Percentiles rank a stretch among this genome's conserved stretches.
These are phyloP conservation scores for Sceliomorpha sp. DNA, from an alignment of 2,888 invertebrate species.

Conservation along the genomic window DNA sequence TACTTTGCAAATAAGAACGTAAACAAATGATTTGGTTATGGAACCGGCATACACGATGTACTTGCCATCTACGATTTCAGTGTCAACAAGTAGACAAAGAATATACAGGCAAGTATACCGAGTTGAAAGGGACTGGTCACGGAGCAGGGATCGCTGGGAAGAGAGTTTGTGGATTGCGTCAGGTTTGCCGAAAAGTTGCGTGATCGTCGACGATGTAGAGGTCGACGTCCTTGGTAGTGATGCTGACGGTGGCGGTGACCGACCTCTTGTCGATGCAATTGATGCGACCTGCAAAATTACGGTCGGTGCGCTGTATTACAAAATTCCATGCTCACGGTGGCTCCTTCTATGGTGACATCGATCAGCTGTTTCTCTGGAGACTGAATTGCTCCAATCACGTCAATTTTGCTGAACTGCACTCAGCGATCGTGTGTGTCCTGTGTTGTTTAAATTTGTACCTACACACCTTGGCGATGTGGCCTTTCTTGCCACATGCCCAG, in stretches of 20 bases:
- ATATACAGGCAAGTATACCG: too few species aligned
- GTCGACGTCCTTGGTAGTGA: too few species aligned
- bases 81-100: too few species aligned
- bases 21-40: too few species aligned
- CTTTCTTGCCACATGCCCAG: slow-evolving; percentile 4
- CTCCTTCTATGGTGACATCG: slow-evolving; percentile 12
- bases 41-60: too few species aligned
- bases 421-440: background rate
- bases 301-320: too few species aligned
- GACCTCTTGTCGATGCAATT: slow-evolving; percentile 17
- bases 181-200: background rate
- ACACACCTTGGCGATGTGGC: too few species aligned
- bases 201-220: too few species aligned
- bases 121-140: too few species aligned
- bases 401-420: slow-evolving; percentile 3
- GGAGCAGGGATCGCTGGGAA: background rate
- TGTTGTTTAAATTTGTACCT: background rate
- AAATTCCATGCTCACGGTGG: slow-evolving; percentile 21
- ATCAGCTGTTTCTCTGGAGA: slow-evolving; percentile 3
- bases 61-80: too few species aligned
- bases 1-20: too few species aligned
- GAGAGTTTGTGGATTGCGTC: background rate
- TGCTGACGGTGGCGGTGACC: too few species aligned
- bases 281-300: slow-evolving; percentile 24
- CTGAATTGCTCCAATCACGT: background rate